Evolutionary conservation across 1,140 invertebrate genomes (phyloP), one percentile per base, ranked within the genome.

Genomic region (Papilio aristodemus): DNA sequence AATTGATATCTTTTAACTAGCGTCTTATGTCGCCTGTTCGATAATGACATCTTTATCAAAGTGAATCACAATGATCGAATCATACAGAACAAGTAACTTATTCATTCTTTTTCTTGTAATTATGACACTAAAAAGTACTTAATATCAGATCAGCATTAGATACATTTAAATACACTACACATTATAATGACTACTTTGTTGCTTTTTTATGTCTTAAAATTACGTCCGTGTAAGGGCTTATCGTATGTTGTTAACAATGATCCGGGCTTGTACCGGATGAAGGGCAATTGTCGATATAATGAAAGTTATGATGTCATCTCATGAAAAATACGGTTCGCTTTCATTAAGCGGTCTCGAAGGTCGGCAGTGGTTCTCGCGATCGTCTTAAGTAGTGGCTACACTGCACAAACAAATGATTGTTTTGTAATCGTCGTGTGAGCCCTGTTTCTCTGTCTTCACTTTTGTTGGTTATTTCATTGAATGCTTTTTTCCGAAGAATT

Each of bases 301-400:
- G 58, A 37, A 60, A 60, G 58, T 60, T 19, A 60, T 60, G 58
- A 60, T 32, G 58, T 60, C 36, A 60, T 38, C n/a, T 60, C 36
- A 38, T 37, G 38, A 37, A 50, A 19, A 60, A 36, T 58, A 36
- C 54, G 54, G 25, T 10, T 60, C 58, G 36, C 58, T 60, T 60
- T 60, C 36, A 60, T 60, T 60, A 50, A 43, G 38, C 13, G 4
- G 58, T 60, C 58, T 60, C 58, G 58, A 60, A 60, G 58, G 58
- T 17, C 58, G 32, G 25, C 4, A 13, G n/a, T 19, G 58, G 11
- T 38, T 11, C 32, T 60, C 37, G 13, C 36, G 14, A 37, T 37
- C 27, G 27, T 32, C 0, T 36, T 38, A 37, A 7, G 32, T 36
- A 17, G 57, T n/a, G 19, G 19, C 22, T 17, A 50, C 46, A 59